These are phyloP conservation scores for Cheiracanthium punctorium DNA, from an alignment of 2,888 invertebrate species.

Conservation along the genomic window DNA sequence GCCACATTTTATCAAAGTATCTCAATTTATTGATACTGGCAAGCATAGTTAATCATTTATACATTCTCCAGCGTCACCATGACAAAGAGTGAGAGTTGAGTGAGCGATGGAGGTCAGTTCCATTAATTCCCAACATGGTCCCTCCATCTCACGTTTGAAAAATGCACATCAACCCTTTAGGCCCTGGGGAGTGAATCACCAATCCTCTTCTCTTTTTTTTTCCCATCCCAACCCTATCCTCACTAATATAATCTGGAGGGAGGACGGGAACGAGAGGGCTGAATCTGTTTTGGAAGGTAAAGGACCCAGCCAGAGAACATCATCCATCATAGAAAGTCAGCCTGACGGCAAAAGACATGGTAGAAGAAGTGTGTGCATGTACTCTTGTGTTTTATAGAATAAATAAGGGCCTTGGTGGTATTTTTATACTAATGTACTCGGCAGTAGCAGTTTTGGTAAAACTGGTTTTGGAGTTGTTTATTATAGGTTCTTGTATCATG, in stretches of 20 bases:
- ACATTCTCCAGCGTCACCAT: background rate
- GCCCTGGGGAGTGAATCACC: constrained; percentile 53
- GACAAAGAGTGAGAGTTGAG: constrained; percentile 8
- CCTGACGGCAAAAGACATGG: background rate
- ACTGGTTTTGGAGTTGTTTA: no score
- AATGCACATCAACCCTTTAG: constrained; percentile 58
- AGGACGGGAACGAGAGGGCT: no score
- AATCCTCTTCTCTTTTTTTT: constrained; percentile 29
- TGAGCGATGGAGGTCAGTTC: background rate
- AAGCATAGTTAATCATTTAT: constrained; percentile 10
- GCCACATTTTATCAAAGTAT: background rate
- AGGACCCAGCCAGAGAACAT: background rate
- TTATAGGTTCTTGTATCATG: no score
- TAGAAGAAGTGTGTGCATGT: background rate
- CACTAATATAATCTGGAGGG: constrained; percentile 37
- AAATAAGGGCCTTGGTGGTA: background rate
- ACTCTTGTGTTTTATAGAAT: background rate
- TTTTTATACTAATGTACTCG: no score
- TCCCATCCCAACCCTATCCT: constrained; percentile 52
- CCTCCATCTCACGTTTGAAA: constrained; percentile 37
- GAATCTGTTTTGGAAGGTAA: background rate
- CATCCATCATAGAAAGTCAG: constrained; percentile 8
- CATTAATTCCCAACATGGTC: constrained; percentile 51
- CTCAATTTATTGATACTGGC: background rate
- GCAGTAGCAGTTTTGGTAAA: no score